phyloP scores from a whole-genome alignment of 2,888 invertebrate species.

The Hirtodrosophila cameraria region DNA sequence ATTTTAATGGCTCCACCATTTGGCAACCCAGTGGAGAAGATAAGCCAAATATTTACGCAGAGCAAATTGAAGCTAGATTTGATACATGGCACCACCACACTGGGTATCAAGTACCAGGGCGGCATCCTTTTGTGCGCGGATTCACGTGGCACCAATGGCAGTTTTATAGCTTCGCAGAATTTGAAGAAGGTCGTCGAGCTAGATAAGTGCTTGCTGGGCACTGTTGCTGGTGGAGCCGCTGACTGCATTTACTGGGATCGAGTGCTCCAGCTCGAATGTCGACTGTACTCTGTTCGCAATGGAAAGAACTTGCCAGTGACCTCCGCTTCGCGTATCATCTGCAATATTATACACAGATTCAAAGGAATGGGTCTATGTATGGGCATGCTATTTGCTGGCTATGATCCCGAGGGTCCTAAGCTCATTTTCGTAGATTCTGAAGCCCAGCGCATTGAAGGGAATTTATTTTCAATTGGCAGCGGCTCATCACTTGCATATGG shows the following conservation, averaged over 20 bases:
- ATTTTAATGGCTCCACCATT: too few species aligned
- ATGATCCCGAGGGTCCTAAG: slow-evolving; percentile 95
- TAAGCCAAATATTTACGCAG: too few species aligned
- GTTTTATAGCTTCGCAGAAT: slow-evolving; percentile 95
- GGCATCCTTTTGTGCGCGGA: slow-evolving; percentile 98
- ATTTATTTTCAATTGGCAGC: slow-evolving; percentile 97
- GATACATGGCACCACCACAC: slow-evolving; percentile 96
- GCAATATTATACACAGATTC: slow-evolving; percentile 98
- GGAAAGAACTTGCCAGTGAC: slow-evolving; percentile 97
- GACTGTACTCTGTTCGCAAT: slow-evolving; percentile 96
- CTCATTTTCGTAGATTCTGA: slow-evolving; percentile 98
- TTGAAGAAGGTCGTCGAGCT: slow-evolving; percentile 99
- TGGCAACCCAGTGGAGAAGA: too few species aligned
- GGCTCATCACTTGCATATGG: slow-evolving; percentile 98
- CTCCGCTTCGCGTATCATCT: slow-evolving; percentile 97
- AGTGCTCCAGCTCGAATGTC: slow-evolving; percentile 96
- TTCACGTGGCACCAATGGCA: slow-evolving; percentile 97
- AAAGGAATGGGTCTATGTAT: slow-evolving; percentile 97
- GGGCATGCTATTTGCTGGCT: slow-evolving; percentile 98
- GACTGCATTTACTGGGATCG: slow-evolving; percentile 99
- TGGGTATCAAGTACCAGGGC: slow-evolving; percentile 96
- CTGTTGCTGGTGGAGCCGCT: slow-evolving; percentile 98
- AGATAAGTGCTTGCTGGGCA: slow-evolving; percentile 96
- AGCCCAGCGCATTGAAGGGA: slow-evolving; percentile 94
- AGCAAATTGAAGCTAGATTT: not conserved